These are phyloP conservation scores for Idaea biselata DNA, from an alignment of 2,888 invertebrate species.

Conservation along the genomic window DNA sequence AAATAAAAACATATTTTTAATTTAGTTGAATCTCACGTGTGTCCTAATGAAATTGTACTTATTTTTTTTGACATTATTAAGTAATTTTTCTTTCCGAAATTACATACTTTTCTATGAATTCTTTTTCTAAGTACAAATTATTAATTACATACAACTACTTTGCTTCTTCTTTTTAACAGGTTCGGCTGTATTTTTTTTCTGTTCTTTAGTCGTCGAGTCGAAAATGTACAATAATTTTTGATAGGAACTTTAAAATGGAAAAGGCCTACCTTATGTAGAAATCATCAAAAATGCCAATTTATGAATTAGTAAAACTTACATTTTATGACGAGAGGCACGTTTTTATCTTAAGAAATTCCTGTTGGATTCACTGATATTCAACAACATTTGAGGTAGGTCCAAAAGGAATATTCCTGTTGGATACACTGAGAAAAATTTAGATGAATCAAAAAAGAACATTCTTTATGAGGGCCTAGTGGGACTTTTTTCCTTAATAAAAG, in stretches of 20 bases:
- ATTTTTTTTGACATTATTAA: conserved; percentile 13
- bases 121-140: background rate
- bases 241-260: conserved; percentile 4
- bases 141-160: background rate
- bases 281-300: background rate
- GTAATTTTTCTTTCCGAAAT: background rate
- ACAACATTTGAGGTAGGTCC: background rate
- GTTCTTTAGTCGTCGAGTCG: conserved; percentile 5
- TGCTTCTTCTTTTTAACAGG: background rate
- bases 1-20: conserved; percentile 7
- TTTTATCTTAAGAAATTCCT: background rate
- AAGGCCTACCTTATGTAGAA: background rate
- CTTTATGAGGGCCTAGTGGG: no score
- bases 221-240: conserved; percentile 37
- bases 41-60: conserved; percentile 16
- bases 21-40: conserved; percentile 33
- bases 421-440: background rate
- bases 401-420: background rate
- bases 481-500: no score
- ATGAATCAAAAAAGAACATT: no score
- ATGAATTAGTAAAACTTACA: background rate
- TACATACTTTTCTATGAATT: background rate
- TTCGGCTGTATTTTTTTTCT: background rate
- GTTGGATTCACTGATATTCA: background rate
- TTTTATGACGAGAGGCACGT: conserved; percentile 4